These are phyloP conservation scores for Ophraella communa DNA, from an alignment of 2,888 invertebrate species.

Conservation along the genomic window DNA sequence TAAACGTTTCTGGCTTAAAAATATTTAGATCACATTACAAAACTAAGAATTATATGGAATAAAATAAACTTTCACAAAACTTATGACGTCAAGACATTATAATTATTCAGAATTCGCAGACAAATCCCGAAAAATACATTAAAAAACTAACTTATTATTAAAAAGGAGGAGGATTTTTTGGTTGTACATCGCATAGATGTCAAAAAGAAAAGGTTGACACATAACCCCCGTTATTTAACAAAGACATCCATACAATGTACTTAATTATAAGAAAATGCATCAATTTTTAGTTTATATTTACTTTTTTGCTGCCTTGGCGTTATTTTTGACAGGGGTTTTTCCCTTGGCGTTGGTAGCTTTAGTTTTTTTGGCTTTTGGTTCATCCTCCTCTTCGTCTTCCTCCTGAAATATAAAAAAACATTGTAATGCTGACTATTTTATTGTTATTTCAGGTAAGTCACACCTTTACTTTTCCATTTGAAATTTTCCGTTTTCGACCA, in stretches of 20 bases:
- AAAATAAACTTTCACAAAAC: conserved; percentile 31
- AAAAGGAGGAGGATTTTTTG: conserved; percentile 4
- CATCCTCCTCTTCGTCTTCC: conserved; percentile 76
- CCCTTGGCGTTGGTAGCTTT: conserved; percentile 76
- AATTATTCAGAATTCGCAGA: conserved; percentile 21
- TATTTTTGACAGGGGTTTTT: conserved; percentile 67
- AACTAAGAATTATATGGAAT: conserved; percentile 37
- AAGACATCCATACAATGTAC: background rate
- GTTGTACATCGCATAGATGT: background rate
- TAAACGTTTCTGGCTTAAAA: conserved; percentile 40
- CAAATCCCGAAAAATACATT: conserved; percentile 23
- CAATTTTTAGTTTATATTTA: conserved; percentile 51
- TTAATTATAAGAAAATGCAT: background rate
- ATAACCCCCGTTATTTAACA: background rate
- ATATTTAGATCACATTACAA: conserved; percentile 37
- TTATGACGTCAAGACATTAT: conserved; percentile 20
- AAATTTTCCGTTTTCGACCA: conserved; percentile 52
- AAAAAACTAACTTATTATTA: conserved; percentile 31
- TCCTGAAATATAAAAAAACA: conserved; percentile 59
- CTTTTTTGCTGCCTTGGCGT: conserved; percentile 67
- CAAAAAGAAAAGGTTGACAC: background rate
- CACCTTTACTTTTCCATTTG: conserved; percentile 53
- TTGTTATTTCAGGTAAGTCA: conserved; percentile 31
- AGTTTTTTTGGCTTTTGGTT: conserved; percentile 78
- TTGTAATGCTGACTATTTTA: conserved; percentile 14